A percentile compares a stretch with the other conserved stretches of the same genome.
Conservation (phyloP, 2,113 vertebrate species). For the Mobula birostris region DNA sequence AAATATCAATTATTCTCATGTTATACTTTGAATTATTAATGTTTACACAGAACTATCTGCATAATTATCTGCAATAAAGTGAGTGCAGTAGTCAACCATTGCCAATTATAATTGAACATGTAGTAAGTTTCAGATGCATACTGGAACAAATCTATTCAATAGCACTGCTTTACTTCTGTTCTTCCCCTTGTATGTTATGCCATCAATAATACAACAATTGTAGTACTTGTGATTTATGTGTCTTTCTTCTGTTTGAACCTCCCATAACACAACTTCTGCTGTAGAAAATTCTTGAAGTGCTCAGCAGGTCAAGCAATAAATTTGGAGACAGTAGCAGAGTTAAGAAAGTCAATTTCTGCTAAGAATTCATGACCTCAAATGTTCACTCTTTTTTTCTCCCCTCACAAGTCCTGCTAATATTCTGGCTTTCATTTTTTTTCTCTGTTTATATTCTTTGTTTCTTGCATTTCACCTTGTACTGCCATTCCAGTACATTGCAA, state of each 20-base stretch:
- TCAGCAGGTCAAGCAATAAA: too few relatives aligned
- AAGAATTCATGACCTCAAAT: too few relatives aligned
- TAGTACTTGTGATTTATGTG: background rate
- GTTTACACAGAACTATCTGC: background rate
- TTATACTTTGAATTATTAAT: background rate
- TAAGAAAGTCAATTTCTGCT: too few relatives aligned
- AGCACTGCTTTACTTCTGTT: background rate
- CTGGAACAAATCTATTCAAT: background rate
- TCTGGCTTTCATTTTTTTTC: too few relatives aligned
- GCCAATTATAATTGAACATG: background rate
- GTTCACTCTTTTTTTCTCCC: too few relatives aligned
- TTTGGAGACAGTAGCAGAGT: too few relatives aligned
- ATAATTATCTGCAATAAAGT: background rate
- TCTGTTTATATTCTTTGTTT: too few relatives aligned
- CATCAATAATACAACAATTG: background rate
- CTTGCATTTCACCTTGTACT: too few relatives aligned
- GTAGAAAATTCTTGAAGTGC: background rate
- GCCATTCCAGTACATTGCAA: background rate
- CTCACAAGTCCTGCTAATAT: too few relatives aligned
- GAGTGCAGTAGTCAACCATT: background rate
- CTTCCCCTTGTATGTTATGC: background rate
- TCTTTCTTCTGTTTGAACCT: background rate
- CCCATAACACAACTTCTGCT: background rate
- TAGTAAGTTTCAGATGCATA: background rate
- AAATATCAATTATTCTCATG: conserved; percentile 14